Conservation (phyloP, 2,797 vertebrate genomes). For the Eulemur mongoz region DNA sequence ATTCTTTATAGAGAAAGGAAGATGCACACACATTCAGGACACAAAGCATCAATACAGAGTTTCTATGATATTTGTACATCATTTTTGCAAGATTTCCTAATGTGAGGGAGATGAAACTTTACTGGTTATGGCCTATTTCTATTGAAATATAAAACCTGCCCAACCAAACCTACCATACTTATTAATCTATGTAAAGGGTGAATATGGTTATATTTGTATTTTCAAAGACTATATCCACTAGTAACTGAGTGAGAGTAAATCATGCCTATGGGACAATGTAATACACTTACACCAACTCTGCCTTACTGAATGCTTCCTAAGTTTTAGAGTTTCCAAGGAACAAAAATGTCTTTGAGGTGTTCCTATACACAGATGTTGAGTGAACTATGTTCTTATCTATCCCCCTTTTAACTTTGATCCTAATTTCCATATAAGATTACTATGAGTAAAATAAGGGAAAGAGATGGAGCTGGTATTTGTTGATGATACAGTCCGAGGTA, state of each 20-base stretch:
- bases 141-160: background rate
- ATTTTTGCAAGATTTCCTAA: constrained; percentile 10
- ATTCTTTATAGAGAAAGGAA: constrained; percentile 12
- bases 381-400: background rate
- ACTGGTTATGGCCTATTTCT: background rate
- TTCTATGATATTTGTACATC: background rate
- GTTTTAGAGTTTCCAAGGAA: constrained; percentile 7
- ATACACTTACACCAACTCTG: background rate
- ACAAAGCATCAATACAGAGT: background rate
- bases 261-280: background rate
- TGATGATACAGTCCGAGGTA: background rate
- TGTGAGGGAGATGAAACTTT: background rate
- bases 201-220: background rate
- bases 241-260: background rate
- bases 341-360: background rate
- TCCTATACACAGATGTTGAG: background rate
- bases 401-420: background rate
- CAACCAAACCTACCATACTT: background rate
- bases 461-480: background rate
- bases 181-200: background rate
- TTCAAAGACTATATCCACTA: background rate
- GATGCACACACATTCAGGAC: background rate
- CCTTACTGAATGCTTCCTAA: background rate
- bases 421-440: background rate
- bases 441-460: background rate